Evolutionary conservation across 2,888 invertebrate species (phyloP).

Genomic region (Oligia latruncula): DNA sequence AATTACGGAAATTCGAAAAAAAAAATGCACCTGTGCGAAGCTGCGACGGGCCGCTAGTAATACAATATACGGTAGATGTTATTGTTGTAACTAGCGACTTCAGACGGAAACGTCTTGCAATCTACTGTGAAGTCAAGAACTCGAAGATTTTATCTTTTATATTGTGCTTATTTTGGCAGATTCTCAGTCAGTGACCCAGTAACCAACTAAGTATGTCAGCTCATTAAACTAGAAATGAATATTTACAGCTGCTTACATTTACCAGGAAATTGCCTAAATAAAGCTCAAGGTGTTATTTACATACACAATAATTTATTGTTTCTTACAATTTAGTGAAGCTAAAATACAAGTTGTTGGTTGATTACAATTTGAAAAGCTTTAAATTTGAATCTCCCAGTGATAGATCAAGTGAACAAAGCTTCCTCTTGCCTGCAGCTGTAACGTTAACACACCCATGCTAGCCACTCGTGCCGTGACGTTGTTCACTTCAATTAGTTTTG

Average conservation of each 20-base stretch:
- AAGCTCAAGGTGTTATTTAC: slow-evolving; percentile 88
- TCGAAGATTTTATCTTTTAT: slow-evolving; percentile 56
- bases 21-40: too few species aligned
- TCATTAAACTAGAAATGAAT: slow-evolving; percentile 66
- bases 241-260: slow-evolving; percentile 74
- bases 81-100: slow-evolving; percentile 28
- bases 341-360: slow-evolving; percentile 89
- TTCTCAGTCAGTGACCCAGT: slow-evolving; percentile 68
- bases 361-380: slow-evolving; percentile 89
- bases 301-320: slow-evolving; percentile 91
- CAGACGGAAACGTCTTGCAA: slow-evolving; percentile 20
- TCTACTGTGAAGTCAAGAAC: slow-evolving; percentile 48
- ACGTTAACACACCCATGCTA: slow-evolving; percentile 82
- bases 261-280: slow-evolving; percentile 86
- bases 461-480: slow-evolving; percentile 81
- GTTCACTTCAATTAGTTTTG: slow-evolving; percentile 70
- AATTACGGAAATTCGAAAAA: too few species aligned
- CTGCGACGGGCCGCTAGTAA: neutral
- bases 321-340: slow-evolving; percentile 90
- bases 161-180: slow-evolving; percentile 66
- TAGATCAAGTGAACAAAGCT: slow-evolving; percentile 85
- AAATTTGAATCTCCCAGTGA: slow-evolving; percentile 86
- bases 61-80: slow-evolving; percentile 12
- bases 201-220: slow-evolving; percentile 66
- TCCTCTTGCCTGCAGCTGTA: slow-evolving; percentile 83